Percentiles rank a stretch among this genome's conserved stretches.
These are phyloP conservation scores for Heterohyrax brucei DNA, from an alignment of 2,797 vertebrate genomes.

Conservation along the genomic window DNA sequence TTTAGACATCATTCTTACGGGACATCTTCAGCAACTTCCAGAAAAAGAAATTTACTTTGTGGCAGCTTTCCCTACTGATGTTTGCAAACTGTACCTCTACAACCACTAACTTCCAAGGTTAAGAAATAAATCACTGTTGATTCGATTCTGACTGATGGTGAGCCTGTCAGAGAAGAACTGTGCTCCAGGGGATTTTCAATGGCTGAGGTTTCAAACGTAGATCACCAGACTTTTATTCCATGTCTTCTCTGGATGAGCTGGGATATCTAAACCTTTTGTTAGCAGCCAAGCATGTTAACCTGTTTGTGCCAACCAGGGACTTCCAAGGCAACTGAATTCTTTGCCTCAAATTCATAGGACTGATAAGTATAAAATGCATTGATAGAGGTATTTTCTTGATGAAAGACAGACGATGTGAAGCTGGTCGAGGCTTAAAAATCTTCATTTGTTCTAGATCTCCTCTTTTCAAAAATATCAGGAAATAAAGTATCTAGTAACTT, in stretches of 20 bases:
- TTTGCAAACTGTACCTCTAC: neutral
- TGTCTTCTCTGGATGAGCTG: neutral
- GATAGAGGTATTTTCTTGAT: conserved; percentile 6
- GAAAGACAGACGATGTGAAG: conserved; percentile 32
- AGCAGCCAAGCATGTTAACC: neutral
- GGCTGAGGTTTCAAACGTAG: neutral
- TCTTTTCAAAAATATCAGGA: conserved; percentile 48
- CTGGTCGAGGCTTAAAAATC: conserved; percentile 26
- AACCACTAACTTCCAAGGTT: neutral
- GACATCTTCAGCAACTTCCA: neutral
- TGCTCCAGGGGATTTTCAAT: neutral
- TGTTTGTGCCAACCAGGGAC: neutral
- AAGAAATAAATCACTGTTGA: neutral
- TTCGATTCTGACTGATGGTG: neutral
- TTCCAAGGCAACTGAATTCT: neutral
- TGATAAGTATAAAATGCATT: neutral
- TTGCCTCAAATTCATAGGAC: conserved; percentile 8
- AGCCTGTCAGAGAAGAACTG: neutral
- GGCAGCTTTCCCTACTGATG: neutral
- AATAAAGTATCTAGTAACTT: neutral
- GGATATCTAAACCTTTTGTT: neutral
- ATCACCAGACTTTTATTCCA: neutral
- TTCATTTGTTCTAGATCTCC: conserved; percentile 46
- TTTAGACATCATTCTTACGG: neutral
- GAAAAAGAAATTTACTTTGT: conserved; percentile 1